Evolutionary conservation across 1,140 invertebrate genomes (phyloP), one percentile per base, ranked within the genome.

Genomic region (Bombus confusus): DNA sequence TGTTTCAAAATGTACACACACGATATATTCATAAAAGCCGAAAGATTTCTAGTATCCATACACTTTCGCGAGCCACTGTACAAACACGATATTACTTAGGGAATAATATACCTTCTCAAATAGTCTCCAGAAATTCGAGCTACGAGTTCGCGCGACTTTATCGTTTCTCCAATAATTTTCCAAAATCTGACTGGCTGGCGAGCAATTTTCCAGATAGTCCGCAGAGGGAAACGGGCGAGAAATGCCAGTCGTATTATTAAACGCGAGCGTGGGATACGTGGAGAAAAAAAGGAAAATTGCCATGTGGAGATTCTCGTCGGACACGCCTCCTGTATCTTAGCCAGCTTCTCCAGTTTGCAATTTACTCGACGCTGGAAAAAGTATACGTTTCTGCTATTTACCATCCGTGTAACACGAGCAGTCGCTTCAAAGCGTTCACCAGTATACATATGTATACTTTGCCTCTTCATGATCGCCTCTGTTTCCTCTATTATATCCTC

Each of bases 181-280:
- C 34, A 37, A 86, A 87, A 86, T 81, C 64, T 37, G 69, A 52
- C 57, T 82, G 64, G 68, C 84, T 72, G 74, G 39, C 31, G 74
- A 75, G 74, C 75, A 64, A 66, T 86, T 31, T 73, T 64, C 72
- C 52, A 47, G 31, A 86, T 57, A 76, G 34, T n/a, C 37, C 34
- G 43, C 34, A 47, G 47, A 83, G 43, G 71, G 74, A 47, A 57
- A 43, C 37, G 31, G 47, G 18, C 18, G 39, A 28, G 62, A 66
- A 25, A 52, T 31, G 15, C 6, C 6, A 18, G 59, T 78, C 73
- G 66, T 87, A 80, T 75, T 87, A 88, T 87, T 86, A 84, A 87
- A 80, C 39, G 47, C 59, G 41, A 68, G 69, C 31, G 31, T 34
- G 34, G 62, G 59, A 83, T 52, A 87, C 59, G 43, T 43, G 5